These are phyloP conservation scores for Caretta caretta DNA, from an alignment of 2,113 vertebrate genomes.

Conservation along the genomic window DNA sequence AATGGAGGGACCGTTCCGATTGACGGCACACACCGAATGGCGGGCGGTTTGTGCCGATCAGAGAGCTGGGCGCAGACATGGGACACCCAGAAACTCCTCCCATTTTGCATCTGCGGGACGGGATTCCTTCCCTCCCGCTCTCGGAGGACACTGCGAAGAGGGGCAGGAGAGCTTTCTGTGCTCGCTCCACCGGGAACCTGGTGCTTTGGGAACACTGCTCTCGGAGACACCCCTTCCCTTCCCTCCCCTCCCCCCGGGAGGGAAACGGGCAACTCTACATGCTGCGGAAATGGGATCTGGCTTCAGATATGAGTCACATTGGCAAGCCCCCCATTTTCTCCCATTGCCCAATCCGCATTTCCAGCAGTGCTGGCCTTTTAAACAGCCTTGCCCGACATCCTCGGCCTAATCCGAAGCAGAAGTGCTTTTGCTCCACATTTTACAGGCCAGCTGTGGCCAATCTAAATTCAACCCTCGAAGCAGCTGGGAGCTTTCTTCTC, in stretches of 20 bases:
- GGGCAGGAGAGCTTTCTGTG: not conserved
- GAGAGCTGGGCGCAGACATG: not conserved
- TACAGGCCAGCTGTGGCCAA: conserved; percentile 75
- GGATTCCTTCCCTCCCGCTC: not conserved
- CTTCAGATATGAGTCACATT: not conserved
- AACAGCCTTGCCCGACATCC: conserved; percentile 65
- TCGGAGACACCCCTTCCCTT: not conserved
- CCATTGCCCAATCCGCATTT: not conserved
- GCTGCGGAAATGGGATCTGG: not conserved
- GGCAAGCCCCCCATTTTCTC: not conserved
- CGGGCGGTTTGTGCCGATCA: not conserved
- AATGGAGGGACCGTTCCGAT: not conserved
- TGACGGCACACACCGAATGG: not conserved
- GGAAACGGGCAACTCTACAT: not conserved
- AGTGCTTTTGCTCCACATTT: conserved; percentile 74
- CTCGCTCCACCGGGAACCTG: too few species aligned
- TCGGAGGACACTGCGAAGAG: not conserved
- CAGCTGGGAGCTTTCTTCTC: conserved; percentile 73
- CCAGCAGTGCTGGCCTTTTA: conserved; percentile 46
- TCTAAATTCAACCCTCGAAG: conserved; percentile 72
- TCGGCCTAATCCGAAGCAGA: conserved; percentile 71
- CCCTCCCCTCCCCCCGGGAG: not conserved
- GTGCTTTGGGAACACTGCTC: not conserved
- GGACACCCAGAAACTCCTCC: not conserved
- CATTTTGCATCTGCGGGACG: not conserved